phyloP scores from a whole-genome alignment of 1,140 invertebrate species.

The Ctenoplectra terminalis region DNA sequence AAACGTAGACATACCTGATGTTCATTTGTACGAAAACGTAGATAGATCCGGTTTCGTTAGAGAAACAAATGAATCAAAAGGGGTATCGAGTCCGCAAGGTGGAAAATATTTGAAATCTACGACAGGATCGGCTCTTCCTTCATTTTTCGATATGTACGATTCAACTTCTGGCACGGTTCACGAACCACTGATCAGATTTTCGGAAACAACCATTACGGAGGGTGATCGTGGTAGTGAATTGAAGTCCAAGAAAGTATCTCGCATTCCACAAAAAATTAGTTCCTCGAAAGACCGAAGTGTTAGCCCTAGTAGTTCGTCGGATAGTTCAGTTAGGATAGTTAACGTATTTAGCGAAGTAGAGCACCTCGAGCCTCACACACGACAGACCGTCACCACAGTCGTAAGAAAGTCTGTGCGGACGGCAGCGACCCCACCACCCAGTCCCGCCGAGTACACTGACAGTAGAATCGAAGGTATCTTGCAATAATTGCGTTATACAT shows the following conservation, averaged over 20 bases:
- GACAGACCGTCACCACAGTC: constrained; percentile 82
- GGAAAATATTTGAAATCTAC: neutral
- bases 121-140: neutral
- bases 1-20: neutral
- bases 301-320: constrained; percentile 43
- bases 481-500: constrained; percentile 82
- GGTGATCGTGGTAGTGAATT: constrained; percentile 29
- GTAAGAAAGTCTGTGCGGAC: constrained; percentile 83
- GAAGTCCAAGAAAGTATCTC: constrained; percentile 65
- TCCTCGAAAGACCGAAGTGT: constrained; percentile 47
- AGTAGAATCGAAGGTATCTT: constrained; percentile 83
- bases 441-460: constrained; percentile 82
- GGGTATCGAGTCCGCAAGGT: neutral
- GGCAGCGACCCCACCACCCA: constrained; percentile 83
- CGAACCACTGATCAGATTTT: constrained; percentile 1
- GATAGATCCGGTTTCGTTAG: neutral
- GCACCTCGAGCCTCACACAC: constrained; percentile 81
- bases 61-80: neutral
- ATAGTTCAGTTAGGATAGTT: constrained; percentile 70
- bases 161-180: neutral
- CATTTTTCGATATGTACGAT: neutral
- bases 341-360: constrained; percentile 74
- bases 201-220: neutral
- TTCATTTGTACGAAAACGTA: neutral
- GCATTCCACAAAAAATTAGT: constrained; percentile 78